Evolutionary conservation across 2,888 invertebrate genomes (phyloP).

Genomic region (Microctonus brassicae): DNA sequence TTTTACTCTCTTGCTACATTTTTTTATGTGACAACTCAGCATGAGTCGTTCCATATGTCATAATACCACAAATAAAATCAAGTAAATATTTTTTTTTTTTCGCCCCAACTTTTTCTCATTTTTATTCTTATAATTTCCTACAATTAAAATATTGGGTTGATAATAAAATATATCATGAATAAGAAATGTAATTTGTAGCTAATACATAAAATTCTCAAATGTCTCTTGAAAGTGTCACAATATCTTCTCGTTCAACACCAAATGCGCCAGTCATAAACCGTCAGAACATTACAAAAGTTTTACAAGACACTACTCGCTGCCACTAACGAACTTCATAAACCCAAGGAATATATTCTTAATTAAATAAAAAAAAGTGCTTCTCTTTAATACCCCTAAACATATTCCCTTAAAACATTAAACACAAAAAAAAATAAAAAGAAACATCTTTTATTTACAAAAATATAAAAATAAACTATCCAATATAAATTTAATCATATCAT

Average conservation of each 20-base stretch:
- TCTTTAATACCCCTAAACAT: background rate
- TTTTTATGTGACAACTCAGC: background rate
- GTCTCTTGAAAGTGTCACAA: background rate
- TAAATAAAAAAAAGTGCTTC: background rate
- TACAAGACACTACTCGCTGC: background rate
- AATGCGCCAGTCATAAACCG: background rate
- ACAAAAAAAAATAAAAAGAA: too few relatives aligned
- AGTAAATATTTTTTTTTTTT: background rate
- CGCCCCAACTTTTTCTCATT: background rate
- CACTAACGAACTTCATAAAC: background rate
- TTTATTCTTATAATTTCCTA: background rate
- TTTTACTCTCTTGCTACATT: background rate
- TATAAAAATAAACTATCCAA: too few relatives aligned
- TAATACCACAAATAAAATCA: background rate
- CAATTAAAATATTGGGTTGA: background rate
- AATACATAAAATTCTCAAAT: background rate
- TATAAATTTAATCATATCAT: too few relatives aligned
- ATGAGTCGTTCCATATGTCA: background rate
- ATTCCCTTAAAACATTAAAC: background rate
- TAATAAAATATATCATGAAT: background rate
- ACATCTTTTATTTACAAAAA: too few relatives aligned
- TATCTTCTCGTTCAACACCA: background rate
- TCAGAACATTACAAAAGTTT: background rate
- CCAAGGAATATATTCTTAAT: background rate
- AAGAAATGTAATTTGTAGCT: background rate